Percentiles rank a stretch among this genome's conserved stretches.
Conservation (phyloP, 1,140 invertebrate genomes). For the Trinorchestia longiramus region DNA sequence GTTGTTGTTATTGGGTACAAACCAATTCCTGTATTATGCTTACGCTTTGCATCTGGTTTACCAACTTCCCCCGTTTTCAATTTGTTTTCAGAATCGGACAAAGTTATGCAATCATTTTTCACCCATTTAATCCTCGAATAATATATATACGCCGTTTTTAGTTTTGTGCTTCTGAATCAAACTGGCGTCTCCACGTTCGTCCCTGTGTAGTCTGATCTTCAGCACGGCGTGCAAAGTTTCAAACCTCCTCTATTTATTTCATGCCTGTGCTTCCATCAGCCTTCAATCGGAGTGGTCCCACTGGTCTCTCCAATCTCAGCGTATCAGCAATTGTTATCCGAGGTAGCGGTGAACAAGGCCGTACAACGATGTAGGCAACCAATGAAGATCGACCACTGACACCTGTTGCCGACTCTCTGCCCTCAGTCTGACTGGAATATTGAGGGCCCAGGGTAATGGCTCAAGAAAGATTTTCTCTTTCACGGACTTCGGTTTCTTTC, state of each 20-base stretch:
- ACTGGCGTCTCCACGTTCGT: background rate
- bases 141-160: background rate
- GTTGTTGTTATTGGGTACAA: too few relatives aligned
- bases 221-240: background rate
- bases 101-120: background rate
- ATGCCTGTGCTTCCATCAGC: background rate
- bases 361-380: background rate
- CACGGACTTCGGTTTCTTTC: background rate
- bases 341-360: background rate
- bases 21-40: too few relatives aligned
- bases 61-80: background rate
- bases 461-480: background rate
- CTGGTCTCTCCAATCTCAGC: background rate
- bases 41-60: too few relatives aligned
- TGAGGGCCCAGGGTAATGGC: constrained; percentile 19
- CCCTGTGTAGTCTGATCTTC: background rate
- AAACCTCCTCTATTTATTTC: background rate
- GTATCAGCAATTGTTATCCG: constrained; percentile 6
- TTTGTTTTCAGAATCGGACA: background rate
- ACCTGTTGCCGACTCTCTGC: constrained; percentile 14
- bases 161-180: background rate
- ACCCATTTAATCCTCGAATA: background rate
- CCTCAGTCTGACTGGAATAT: constrained; percentile 4
- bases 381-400: constrained; percentile 28
- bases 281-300: background rate